Evolutionary conservation across 2,888 invertebrate species (phyloP).

Genomic region (Dione vanillae): DNA sequence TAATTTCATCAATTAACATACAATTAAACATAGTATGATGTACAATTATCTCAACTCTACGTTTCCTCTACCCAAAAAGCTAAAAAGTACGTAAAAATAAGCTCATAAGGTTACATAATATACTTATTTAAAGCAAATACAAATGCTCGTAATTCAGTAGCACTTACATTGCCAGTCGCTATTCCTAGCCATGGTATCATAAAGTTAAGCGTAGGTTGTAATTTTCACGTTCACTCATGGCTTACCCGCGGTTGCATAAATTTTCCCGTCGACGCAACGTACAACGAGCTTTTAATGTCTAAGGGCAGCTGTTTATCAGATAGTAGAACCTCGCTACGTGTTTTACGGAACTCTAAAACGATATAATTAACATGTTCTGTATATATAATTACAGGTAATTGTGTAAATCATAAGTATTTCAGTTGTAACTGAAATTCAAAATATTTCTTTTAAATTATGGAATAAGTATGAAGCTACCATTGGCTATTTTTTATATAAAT

Average conservation of each 20-base stretch:
- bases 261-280: conserved; percentile 19
- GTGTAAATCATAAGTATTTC: too few relatives aligned
- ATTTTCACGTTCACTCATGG: conserved; percentile 23
- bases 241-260: conserved; percentile 23
- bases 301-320: conserved; percentile 41
- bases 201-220: conserved; percentile 15
- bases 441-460: too few relatives aligned
- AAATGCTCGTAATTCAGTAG: background rate
- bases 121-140: conserved; percentile 10
- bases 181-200: conserved; percentile 4
- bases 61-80: too few relatives aligned
- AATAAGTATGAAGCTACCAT: too few relatives aligned
- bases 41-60: too few relatives aligned
- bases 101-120: background rate
- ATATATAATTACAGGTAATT: background rate
- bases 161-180: background rate
- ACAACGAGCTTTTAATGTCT: conserved; percentile 47
- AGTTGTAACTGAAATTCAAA: too few relatives aligned
- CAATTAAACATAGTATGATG: too few relatives aligned
- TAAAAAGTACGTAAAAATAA: background rate
- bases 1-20: too few relatives aligned
- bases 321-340: conserved; percentile 31
- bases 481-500: too few relatives aligned
- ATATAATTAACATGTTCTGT: conserved; percentile 36
- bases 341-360: conserved; percentile 28